These are phyloP conservation scores for Acleris emargana DNA, from an alignment of 2,888 invertebrate species.

Conservation along the genomic window DNA sequence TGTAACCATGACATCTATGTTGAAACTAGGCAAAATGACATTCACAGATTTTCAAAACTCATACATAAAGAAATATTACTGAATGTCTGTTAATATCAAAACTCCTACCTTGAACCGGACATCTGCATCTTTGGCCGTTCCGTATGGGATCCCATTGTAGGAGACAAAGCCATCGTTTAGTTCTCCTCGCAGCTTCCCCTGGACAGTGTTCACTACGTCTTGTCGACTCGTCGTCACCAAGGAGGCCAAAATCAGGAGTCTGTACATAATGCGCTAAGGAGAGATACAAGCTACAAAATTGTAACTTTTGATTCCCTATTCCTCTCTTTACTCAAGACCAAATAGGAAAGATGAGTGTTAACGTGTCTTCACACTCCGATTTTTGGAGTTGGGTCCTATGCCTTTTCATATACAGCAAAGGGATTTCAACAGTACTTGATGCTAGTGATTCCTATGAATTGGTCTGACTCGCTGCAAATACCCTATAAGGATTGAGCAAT, in stretches of 20 bases:
- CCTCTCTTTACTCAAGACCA: too few species aligned
- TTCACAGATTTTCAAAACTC: too few species aligned
- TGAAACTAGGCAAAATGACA: too few species aligned
- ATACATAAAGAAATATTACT: too few species aligned
- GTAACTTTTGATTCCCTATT: too few species aligned
- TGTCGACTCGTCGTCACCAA: conserved; percentile 39
- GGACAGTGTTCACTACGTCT: conserved; percentile 58
- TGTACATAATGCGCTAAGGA: not conserved
- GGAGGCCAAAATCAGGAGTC: conserved; percentile 10
- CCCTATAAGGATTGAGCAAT: conserved; percentile 22
- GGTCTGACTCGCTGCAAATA: conserved; percentile 7
- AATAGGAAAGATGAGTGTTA: too few species aligned
- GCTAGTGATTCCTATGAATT: not conserved
- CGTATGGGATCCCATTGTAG: conserved; percentile 71
- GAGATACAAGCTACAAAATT: too few species aligned
- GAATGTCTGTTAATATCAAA: too few species aligned
- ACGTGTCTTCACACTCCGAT: too few species aligned
- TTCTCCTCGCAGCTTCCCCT: conserved; percentile 62
- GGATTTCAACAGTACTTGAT: not conserved
- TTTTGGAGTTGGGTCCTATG: too few species aligned
- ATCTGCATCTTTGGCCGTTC: conserved; percentile 45
- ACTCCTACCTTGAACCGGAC: conserved; percentile 63
- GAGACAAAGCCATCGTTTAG: conserved; percentile 60
- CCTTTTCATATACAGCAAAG: not conserved
- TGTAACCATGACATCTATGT: too few species aligned